Base-by-base conservation (phyloP, 2,888 invertebrate species). In the Notocelia uddmanniana region DNA sequence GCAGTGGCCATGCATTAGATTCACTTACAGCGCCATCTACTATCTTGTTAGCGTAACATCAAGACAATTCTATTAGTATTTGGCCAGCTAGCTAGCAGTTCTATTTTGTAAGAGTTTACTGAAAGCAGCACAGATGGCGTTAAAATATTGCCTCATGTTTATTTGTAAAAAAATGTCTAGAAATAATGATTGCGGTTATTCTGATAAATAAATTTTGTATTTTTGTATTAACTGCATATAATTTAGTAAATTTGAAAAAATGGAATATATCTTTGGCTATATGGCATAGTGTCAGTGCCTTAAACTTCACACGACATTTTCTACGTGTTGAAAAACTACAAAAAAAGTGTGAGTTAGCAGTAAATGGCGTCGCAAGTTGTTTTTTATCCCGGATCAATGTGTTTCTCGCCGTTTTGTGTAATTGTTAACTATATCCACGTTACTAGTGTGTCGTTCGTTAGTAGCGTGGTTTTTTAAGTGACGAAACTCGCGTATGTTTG, bases 351-450 rank as follows among this genome's bases (percentile, higher is more conserved):
- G 84, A 88, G 85, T 86, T 86, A 87, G 87, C 87, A 80, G 81
- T 84, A 92, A 93, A 93, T 93, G 93, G 93, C 93, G 93, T 93
- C 93, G 91, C 89, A 89, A 88, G 89, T 92, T 93, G 92, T 93
- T 92, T 93, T 93, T 91, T 90, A 90, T 85, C 87, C 84, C 78
- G 83, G 84, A 86, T 85, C 84, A 88, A 84, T 88, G 88, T 88
- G 86, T 90, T 91, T 91, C 89, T 89, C 86, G 85, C 86, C 81
- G 78, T 81, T 83, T 71, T 78, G 78, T 78, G 82, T 80, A 78
- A 81, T 84, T 82, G 76, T 80, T 78, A 76, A 79, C 81, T 78
- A 78, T 82, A 76, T 81, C 79, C 75, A 73, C 78, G 79, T 81
- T 83, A 78, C 82, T 79, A 82, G 74, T 83, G 82, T 83, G 81